Evolutionary conservation across 2,888 invertebrate genomes (phyloP), one percentile per base, ranked within the genome.

Genomic region (Molanna angustata): DNA sequence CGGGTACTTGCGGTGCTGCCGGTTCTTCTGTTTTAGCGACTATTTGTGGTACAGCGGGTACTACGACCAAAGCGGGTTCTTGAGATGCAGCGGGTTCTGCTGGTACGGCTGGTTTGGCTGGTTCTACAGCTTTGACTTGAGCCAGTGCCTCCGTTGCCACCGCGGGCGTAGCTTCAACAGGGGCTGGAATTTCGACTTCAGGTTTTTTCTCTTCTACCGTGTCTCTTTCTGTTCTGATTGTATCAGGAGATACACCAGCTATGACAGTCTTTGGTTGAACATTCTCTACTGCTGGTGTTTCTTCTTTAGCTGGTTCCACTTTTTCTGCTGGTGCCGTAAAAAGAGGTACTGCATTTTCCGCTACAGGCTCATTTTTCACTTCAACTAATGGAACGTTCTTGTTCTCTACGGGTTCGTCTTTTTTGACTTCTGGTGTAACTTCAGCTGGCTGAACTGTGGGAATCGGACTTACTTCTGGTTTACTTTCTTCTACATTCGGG

Each of bases 381-480:
- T 70, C 58, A 2, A 69, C 64, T 17, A 61, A 54, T 1, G 68
- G 64, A 4, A 31, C 44, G 14, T 40, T 35, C 35, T 48, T 50
- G 41, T 54, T 54, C 19, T 45, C 52, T 20, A 44, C 45, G 32
- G 40, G 20, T 60, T 64, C 62, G 54, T 62, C 63, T 53, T 59
- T 57, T 54, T 63, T 74, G 65, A 64, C 61, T 71, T 70, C 2
- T 70, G 69, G 44, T 71, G 57, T 0, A 72, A 66, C 52, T 71
- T 67, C n/a, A 58, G 52, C 35, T 35, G 35, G 4, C 4, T n/a
- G n/a, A n/a, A n/a, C n/a, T n/a, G n/a, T n/a, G n/a, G n/a, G n/a
- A n/a, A n/a, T n/a, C n/a, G n/a, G n/a, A n/a, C n/a, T n/a, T n/a
- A n/a, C n/a, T n/a, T n/a, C n/a, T n/a, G n/a, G n/a, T n/a, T n/a